These are phyloP conservation scores for Platalea minor DNA, from an alignment of 2,797 vertebrate genomes.

Conservation along the genomic window DNA sequence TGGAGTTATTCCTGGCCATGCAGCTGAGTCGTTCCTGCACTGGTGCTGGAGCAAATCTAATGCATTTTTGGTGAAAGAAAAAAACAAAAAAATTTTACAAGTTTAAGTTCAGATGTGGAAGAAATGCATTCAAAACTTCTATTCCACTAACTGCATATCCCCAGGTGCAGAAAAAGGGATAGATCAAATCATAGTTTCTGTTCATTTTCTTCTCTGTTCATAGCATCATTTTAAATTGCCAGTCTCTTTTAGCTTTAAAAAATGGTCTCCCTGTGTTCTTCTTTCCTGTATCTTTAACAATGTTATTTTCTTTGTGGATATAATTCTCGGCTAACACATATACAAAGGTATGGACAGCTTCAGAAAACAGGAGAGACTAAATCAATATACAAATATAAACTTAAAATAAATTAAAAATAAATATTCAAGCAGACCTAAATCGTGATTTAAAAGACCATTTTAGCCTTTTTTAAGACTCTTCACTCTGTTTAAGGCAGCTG, in stretches of 20 bases:
- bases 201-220: neutral
- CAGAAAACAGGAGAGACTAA: neutral
- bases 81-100: neutral
- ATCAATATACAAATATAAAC: neutral
- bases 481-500: neutral
- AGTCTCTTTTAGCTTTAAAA: neutral
- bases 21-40: conserved; percentile 76
- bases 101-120: neutral
- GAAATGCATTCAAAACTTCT: neutral
- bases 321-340: neutral
- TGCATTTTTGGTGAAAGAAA: neutral
- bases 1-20: conserved; percentile 71
- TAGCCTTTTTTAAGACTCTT: neutral
- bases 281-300: neutral
- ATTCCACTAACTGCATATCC: neutral
- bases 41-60: conserved; percentile 67
- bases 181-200: neutral
- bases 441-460: neutral
- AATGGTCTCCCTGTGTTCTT: neutral
- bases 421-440: neutral
- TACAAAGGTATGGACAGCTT: neutral
- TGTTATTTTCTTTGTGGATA: neutral
- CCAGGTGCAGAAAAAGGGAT: neutral
- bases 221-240: neutral
- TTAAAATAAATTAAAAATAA: neutral